Evolutionary conservation across 2,888 invertebrate genomes (phyloP).

Genomic region (Xiphydria camelus): DNA sequence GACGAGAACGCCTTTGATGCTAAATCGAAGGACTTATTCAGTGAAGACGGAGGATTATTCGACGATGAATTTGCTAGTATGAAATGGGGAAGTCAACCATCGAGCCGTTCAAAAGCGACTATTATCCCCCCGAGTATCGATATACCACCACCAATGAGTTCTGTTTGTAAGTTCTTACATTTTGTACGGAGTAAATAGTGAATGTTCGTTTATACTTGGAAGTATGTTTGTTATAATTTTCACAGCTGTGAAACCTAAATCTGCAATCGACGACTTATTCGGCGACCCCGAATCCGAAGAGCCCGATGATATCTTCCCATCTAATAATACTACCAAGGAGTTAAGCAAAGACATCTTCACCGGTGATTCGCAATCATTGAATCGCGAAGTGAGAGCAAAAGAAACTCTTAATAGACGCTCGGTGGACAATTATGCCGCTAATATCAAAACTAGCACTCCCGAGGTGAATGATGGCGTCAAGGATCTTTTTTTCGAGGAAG

Average conservation of each 20-base stretch:
- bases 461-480: slow-evolving; percentile 32
- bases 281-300: slow-evolving; percentile 52
- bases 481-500: slow-evolving; percentile 44
- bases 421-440: too few species aligned
- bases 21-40: slow-evolving; percentile 40
- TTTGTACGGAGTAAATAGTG: neutral
- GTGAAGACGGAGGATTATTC: slow-evolving; percentile 35
- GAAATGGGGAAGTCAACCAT: too few species aligned
- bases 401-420: too few species aligned
- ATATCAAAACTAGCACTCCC: slow-evolving; percentile 43
- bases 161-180: slow-evolving; percentile 36
- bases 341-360: slow-evolving; percentile 13
- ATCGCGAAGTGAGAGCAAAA: slow-evolving; percentile 23
- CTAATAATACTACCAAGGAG: slow-evolving; percentile 37
- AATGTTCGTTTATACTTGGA: neutral
- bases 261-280: slow-evolving; percentile 54
- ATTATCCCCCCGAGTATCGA: slow-evolving; percentile 52
- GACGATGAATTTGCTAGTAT: slow-evolving; percentile 37
- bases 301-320: slow-evolving; percentile 51
- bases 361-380: slow-evolving; percentile 12
- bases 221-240: slow-evolving; percentile 2
- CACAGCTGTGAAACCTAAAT: slow-evolving; percentile 48
- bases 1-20: slow-evolving; percentile 36
- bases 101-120: slow-evolving; percentile 43
- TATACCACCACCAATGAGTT: slow-evolving; percentile 51